Evolutionary conservation across 2,888 invertebrate species (phyloP).

Genomic region (Ormia ochracea): DNA sequence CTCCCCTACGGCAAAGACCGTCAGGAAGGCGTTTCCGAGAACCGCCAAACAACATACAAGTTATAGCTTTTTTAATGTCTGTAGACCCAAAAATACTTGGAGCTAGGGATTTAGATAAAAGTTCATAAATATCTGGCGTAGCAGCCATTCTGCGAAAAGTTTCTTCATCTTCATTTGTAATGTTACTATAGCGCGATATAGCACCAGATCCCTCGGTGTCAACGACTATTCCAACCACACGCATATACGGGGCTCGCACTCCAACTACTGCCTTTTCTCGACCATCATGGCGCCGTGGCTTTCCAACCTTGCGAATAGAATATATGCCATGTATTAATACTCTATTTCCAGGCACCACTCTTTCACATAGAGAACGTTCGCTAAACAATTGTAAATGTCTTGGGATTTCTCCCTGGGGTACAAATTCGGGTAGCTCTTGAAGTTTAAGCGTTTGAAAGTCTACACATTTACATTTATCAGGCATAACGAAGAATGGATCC

Average conservation of each 20-base stretch:
- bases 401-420: constrained; percentile 96
- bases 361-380: constrained; percentile 94
- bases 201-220: constrained; percentile 87
- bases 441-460: constrained; percentile 98
- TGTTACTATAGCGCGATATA: constrained; percentile 78
- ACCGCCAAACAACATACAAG: constrained; percentile 95
- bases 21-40: constrained; percentile 93
- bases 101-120: constrained; percentile 92
- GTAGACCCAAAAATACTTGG: constrained; percentile 96
- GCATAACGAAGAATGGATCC: constrained; percentile 98
- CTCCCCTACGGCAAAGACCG: constrained; percentile 95
- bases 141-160: constrained; percentile 85
- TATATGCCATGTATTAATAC: constrained; percentile 96
- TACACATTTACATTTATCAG: constrained; percentile 97
- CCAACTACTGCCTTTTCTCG: constrained; percentile 90
- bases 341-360: constrained; percentile 96
- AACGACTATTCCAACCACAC: constrained; percentile 93
- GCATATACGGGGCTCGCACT: constrained; percentile 94
- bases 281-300: constrained; percentile 82
- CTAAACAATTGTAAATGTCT: constrained; percentile 95
- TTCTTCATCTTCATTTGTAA: constrained; percentile 84
- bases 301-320: constrained; percentile 91
- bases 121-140: constrained; percentile 90
- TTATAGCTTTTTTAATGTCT: constrained; percentile 98
- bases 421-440: constrained; percentile 95